phyloP scores from a whole-genome alignment of 1,140 invertebrate genomes.

The Lineus longissimus region DNA sequence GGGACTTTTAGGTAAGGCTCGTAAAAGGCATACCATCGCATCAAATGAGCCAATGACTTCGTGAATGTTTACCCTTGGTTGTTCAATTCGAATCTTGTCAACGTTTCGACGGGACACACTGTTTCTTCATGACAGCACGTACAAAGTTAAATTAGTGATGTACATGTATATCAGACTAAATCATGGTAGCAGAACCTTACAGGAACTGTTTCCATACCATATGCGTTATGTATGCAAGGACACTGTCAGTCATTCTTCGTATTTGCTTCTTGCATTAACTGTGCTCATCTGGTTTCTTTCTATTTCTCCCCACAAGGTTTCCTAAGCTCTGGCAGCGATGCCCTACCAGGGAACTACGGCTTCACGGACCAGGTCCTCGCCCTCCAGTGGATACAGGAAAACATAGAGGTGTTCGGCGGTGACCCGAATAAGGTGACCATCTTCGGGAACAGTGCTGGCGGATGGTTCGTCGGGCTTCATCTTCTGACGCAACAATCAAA shows the following conservation, averaged over 20 bases:
- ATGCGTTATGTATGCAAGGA: too few species aligned
- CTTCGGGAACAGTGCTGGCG: conserved; percentile 29
- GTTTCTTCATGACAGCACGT: neutral
- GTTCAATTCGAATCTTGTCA: neutral
- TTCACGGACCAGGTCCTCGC: conserved; percentile 87
- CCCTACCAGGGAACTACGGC: conserved; percentile 91
- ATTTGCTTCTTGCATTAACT: too few species aligned
- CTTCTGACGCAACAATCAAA: too few species aligned
- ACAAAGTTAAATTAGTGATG: neutral
- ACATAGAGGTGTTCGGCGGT: conserved; percentile 59
- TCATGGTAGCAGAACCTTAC: too few species aligned
- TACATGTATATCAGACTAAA: too few species aligned
- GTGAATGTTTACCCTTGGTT: too few species aligned
- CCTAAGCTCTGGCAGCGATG: conserved; percentile 82
- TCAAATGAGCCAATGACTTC: too few species aligned
- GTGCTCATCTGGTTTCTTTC: too few species aligned
- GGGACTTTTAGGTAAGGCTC: conserved; percentile 75
- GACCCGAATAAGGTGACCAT: conserved; percentile 25
- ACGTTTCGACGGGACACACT: neutral
- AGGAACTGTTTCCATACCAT: too few species aligned
- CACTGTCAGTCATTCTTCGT: too few species aligned
- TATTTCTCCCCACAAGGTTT: conserved; percentile 62
- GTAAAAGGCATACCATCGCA: too few species aligned
- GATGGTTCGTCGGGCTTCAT: neutral
- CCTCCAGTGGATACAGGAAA: conserved; percentile 83